Evolutionary conservation across 2,113 vertebrate species (phyloP).

Genomic region (Phasianus colchicus): DNA sequence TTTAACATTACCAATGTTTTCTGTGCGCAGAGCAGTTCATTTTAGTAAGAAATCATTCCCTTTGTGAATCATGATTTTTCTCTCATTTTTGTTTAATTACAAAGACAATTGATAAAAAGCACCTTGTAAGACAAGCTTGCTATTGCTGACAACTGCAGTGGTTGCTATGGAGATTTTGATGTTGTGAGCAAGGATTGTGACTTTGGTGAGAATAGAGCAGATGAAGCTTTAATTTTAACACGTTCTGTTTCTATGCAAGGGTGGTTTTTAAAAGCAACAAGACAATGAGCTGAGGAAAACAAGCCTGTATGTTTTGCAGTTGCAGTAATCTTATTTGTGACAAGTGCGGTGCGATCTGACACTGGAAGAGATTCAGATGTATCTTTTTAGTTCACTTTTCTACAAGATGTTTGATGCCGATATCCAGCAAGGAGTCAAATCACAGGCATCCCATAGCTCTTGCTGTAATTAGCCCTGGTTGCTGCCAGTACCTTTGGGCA

Average conservation of each 20-base stretch:
- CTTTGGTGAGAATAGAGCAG: constrained; percentile 53
- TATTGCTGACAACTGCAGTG: constrained; percentile 10
- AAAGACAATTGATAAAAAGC: constrained; percentile 51
- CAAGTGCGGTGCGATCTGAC: not conserved
- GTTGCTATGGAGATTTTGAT: constrained; percentile 62
- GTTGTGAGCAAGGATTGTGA: constrained; percentile 53
- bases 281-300: not conserved
- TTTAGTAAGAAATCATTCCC: not conserved
- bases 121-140: not conserved
- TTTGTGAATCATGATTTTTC: constrained; percentile 9
- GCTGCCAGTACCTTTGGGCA: not conserved
- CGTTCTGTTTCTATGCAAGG: not conserved
- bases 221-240: constrained; percentile 66
- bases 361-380: rapidly evolving
- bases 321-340: not conserved
- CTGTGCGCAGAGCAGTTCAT: not conserved
- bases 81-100: constrained; percentile 42
- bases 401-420: not conserved
- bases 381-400: not conserved
- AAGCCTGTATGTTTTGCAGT: not conserved
- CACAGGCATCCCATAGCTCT: not conserved
- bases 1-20: not conserved
- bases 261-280: not conserved
- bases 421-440: not conserved
- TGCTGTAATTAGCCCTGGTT: not conserved